A percentile compares a stretch with the other conserved stretches of the same genome.
Evolutionary conservation across 1,140 invertebrate genomes (phyloP).

Genomic region (Pachypeltis micranthus): DNA sequence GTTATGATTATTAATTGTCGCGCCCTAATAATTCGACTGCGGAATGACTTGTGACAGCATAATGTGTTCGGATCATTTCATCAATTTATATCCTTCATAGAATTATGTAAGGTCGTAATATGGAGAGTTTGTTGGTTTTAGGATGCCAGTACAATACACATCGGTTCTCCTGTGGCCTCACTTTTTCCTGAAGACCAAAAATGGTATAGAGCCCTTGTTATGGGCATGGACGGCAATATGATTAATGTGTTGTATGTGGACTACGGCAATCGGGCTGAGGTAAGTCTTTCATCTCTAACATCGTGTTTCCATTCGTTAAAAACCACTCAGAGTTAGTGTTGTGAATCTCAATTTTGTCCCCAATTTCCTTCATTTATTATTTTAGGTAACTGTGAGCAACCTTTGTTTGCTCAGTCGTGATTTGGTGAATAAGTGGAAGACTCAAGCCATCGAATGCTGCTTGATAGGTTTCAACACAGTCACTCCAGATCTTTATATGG

Average conservation of each 20-base stretch:
- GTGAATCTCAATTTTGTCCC: not conserved
- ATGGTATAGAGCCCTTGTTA: constrained; percentile 46
- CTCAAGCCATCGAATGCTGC: constrained; percentile 64
- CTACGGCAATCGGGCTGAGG: constrained; percentile 41
- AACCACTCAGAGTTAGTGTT: no score
- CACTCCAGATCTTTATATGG: constrained; percentile 30
- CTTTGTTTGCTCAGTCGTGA: constrained; percentile 50
- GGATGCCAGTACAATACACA: not conserved
- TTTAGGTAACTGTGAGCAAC: constrained; percentile 36
- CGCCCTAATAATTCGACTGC: no score
- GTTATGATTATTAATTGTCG: no score
- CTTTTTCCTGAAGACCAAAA: constrained; percentile 49
- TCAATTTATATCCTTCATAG: no score
- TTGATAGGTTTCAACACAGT: constrained; percentile 41
- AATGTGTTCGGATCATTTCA: no score
- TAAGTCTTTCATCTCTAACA: not conserved
- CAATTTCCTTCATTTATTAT: not conserved
- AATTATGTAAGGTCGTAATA: no score
- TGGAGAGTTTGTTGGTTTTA: not conserved
- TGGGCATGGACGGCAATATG: constrained; percentile 32
- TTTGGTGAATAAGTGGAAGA: constrained; percentile 46
- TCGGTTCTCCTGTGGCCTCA: constrained; percentile 8
- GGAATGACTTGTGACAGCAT: no score
- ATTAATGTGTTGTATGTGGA: constrained; percentile 56
- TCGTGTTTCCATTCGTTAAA: not conserved